Percentiles rank a stretch among this genome's conserved stretches.
Evolutionary conservation across 2,888 invertebrate genomes (phyloP).

Genomic region (Ennomos fuscantarius): DNA sequence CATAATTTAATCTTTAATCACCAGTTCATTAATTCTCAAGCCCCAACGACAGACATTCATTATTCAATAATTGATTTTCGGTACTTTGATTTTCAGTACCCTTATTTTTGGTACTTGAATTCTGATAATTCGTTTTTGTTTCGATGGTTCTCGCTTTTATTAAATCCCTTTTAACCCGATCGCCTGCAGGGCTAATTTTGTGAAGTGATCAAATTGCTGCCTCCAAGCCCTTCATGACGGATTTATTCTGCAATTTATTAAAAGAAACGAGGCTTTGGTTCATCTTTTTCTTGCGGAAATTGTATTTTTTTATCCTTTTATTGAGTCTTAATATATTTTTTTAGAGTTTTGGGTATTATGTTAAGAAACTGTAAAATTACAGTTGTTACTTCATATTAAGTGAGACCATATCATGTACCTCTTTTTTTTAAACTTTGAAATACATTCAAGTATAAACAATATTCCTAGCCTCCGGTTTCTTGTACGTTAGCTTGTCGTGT

Average conservation of each 20-base stretch:
- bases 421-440: no score
- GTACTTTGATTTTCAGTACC: conserved; percentile 21
- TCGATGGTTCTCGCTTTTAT: conserved; percentile 23
- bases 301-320: conserved; percentile 21
- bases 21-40: conserved; percentile 25
- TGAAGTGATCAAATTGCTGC: conserved; percentile 60
- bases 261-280: conserved; percentile 30
- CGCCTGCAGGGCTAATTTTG: conserved; percentile 60
- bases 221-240: conserved; percentile 49
- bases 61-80: conserved; percentile 37
- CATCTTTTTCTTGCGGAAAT: conserved; percentile 29
- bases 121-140: conserved; percentile 36
- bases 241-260: conserved; percentile 44
- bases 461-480: no score
- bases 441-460: no score
- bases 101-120: conserved; percentile 19
- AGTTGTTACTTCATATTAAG: no score
- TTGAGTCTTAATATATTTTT: conserved; percentile 4
- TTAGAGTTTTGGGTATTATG: not conserved
- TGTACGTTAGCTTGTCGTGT: no score
- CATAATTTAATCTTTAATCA: conserved; percentile 23
- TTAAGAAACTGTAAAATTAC: no score
- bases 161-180: conserved; percentile 42
- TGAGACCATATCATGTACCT: no score
- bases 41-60: conserved; percentile 29